Conservation (phyloP, 2,888 invertebrate species). For the Octonoba sinensis region DNA sequence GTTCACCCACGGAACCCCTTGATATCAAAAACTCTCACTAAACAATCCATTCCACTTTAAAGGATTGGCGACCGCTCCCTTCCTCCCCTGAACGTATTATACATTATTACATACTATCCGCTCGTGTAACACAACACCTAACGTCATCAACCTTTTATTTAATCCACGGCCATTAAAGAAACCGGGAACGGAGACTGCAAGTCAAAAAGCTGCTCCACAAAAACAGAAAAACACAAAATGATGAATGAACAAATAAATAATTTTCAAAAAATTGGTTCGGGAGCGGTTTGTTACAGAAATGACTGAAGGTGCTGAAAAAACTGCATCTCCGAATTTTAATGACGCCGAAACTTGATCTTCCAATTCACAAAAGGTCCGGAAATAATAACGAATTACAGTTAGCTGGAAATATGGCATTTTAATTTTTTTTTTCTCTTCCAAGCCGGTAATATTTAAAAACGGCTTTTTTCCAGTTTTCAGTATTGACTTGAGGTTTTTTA, state of each 20-base stretch:
- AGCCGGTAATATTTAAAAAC: slow-evolving; percentile 30
- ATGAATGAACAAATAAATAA: slow-evolving; percentile 32
- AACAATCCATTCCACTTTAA: slow-evolving; percentile 52
- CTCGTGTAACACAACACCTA: slow-evolving; percentile 50
- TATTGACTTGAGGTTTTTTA: no score
- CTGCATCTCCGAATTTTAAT: slow-evolving; percentile 42
- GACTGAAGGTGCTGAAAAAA: slow-evolving; percentile 6
- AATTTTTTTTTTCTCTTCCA: slow-evolving; percentile 11
- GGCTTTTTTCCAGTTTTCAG: slow-evolving; percentile 3
- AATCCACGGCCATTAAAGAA: slow-evolving; percentile 54
- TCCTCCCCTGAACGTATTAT: slow-evolving; percentile 10
- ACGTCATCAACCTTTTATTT: slow-evolving; percentile 61
- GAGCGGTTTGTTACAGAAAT: slow-evolving; percentile 32
- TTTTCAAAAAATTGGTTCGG: slow-evolving; percentile 18
- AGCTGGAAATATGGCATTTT: slow-evolving; percentile 22
- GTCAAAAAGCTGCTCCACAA: slow-evolving; percentile 42
- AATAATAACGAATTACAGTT: slow-evolving; percentile 56
- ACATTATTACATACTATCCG: slow-evolving; percentile 39
- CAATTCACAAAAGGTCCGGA: slow-evolving; percentile 44
- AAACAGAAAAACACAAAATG: slow-evolving; percentile 29
- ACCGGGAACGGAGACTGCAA: slow-evolving; percentile 13
- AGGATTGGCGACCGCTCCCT: slow-evolving; percentile 21
- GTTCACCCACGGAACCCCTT: neutral
- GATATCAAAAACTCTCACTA: slow-evolving; percentile 20
- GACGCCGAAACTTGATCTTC: slow-evolving; percentile 51